A percentile compares a stretch with the other conserved stretches of the same genome.
These are phyloP conservation scores for Drosophila kepulauana DNA, from an alignment of 1,140 invertebrate species.

Conservation along the genomic window DNA sequence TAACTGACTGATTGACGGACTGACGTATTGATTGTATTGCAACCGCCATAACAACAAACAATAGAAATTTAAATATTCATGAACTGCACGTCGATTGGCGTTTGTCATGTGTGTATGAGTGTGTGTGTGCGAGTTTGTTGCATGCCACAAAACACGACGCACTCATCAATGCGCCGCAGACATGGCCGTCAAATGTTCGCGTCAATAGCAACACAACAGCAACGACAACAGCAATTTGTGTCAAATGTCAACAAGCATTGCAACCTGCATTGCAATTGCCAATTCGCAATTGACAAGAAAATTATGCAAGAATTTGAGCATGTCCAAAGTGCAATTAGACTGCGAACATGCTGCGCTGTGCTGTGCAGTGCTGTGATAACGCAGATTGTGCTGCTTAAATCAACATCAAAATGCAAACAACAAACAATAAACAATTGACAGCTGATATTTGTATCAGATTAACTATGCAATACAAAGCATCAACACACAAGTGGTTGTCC, in stretches of 20 bases:
- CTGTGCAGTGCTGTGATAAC: neutral
- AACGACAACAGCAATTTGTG: conserved; percentile 47
- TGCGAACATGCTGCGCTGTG: neutral
- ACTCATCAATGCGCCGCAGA: conserved; percentile 33
- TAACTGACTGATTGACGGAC: neutral
- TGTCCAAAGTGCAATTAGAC: conserved; percentile 63
- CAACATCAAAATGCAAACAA: neutral
- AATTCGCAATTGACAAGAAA: conserved; percentile 15
- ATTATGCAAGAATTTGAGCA: conserved; percentile 63
- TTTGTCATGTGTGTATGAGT: conserved; percentile 22
- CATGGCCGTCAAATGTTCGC: conserved; percentile 45
- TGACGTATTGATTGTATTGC: conserved; percentile 1
- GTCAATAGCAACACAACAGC: conserved; percentile 25
- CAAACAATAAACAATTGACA: conserved; percentile 56
- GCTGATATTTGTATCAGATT: conserved; percentile 72
- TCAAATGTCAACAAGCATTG: conserved; percentile 59
- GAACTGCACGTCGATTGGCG: conserved; percentile 44
- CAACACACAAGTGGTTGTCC: conserved; percentile 1
- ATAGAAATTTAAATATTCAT: conserved; percentile 78
- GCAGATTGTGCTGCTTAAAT: neutral
- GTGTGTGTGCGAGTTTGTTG: neutral
- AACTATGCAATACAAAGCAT: conserved; percentile 68
- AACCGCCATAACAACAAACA: conserved; percentile 62
- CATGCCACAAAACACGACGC: conserved; percentile 21
- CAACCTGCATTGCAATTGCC: conserved; percentile 1